Conservation (phyloP, 2,113 vertebrate genomes). For the Crotalus viridis region DNA sequence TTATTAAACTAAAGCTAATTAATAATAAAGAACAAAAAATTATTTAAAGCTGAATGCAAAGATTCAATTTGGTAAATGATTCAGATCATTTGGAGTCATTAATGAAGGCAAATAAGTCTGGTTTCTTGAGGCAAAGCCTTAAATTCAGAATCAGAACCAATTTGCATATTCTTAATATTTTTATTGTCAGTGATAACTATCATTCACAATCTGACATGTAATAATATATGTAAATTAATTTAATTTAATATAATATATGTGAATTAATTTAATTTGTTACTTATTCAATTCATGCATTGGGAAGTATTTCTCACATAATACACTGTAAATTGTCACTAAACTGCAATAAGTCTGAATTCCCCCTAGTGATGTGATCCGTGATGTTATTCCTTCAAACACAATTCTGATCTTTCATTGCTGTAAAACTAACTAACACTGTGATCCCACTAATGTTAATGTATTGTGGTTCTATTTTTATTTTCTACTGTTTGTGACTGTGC, state of each 20-base stretch:
- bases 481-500: constrained; percentile 41
- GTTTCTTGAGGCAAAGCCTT: neutral
- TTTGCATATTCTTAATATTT: neutral
- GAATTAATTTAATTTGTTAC: constrained; percentile 12
- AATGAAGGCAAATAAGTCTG: neutral
- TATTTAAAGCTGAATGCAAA: neutral
- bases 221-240: neutral
- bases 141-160: neutral
- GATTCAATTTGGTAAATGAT: neutral
- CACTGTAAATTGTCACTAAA: constrained; percentile 64
- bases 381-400: constrained; percentile 28
- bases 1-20: constrained; percentile 17
- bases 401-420: neutral
- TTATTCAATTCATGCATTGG: constrained; percentile 16
- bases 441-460: constrained; percentile 6
- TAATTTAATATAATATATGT: fast-evolving
- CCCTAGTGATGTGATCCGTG: constrained; percentile 35
- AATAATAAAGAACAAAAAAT: constrained; percentile 23
- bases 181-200: constrained; percentile 15
- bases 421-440: constrained; percentile 6
- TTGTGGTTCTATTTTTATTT: neutral
- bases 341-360: constrained; percentile 52
- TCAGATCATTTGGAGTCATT: neutral
- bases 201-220: constrained; percentile 37
- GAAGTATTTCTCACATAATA: constrained; percentile 18